phyloP scores from a whole-genome alignment of 2,113 vertebrate species.

The Hydropotes inermis region DNA sequence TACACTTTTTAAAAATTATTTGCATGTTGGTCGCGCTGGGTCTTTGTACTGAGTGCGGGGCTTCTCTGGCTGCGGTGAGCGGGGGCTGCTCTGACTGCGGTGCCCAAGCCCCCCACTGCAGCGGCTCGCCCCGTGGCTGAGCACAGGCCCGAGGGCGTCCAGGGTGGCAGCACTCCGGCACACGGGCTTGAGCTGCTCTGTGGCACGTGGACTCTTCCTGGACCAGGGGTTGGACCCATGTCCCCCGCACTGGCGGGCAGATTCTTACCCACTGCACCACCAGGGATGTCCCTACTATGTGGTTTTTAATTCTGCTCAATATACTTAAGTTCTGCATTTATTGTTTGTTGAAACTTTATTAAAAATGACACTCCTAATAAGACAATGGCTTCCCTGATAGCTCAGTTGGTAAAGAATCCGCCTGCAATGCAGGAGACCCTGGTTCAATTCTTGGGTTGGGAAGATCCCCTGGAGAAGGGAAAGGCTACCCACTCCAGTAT shows the following conservation, averaged over 20 bases:
- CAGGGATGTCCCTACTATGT: neutral
- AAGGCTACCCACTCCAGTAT: neutral
- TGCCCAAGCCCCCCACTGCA: rapidly evolving
- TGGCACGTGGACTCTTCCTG: neutral
- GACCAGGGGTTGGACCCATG: neutral
- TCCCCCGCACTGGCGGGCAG: neutral
- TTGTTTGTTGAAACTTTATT: neutral
- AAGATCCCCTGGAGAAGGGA: neutral
- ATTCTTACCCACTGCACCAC: neutral
- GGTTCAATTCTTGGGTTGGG: neutral
- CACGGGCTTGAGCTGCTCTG: neutral
- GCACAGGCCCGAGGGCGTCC: neutral
- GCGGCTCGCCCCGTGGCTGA: rapidly evolving
- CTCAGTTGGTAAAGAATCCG: neutral
- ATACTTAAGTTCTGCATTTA: neutral
- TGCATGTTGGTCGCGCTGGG: neutral
- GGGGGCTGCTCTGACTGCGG: neutral
- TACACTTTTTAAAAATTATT: neutral
- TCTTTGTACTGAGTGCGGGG: neutral
- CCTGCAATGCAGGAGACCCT: neutral
- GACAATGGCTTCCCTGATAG: neutral
- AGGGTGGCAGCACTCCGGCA: rapidly evolving
- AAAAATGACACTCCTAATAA: neutral
- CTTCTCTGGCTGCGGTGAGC: neutral
- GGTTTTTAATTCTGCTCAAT: neutral